These are phyloP conservation scores for Margaritifera margaritifera DNA, from an alignment of 2,888 invertebrate species.

Conservation along the genomic window DNA sequence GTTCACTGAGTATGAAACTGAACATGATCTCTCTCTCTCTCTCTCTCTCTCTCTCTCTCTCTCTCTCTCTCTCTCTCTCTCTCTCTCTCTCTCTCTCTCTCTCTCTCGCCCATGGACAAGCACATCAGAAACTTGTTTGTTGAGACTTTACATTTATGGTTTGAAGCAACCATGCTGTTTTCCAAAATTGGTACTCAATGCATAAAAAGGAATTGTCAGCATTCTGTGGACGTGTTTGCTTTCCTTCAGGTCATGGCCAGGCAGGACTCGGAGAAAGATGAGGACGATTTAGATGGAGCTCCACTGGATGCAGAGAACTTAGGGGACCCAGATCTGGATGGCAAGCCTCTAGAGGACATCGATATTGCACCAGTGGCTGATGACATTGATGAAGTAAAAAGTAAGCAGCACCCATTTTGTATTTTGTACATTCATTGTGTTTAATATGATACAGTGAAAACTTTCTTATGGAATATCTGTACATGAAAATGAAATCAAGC, in stretches of 20 bases:
- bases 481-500: no score
- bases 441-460: no score
- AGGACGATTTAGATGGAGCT: slow-evolving; percentile 66
- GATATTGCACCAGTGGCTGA: slow-evolving; percentile 69
- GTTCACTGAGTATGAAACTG: no score
- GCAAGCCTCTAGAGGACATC: slow-evolving; percentile 76
- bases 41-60: no score
- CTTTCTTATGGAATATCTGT: no score
- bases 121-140: no score
- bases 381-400: slow-evolving; percentile 84
- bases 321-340: slow-evolving; percentile 58
- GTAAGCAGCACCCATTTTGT: slow-evolving; percentile 72
- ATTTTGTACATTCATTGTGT: no score
- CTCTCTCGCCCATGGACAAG: no score
- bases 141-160: not conserved
- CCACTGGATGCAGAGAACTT: slow-evolving; percentile 48
- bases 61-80: no score
- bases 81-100: no score
- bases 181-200: not conserved
- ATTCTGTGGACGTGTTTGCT: slow-evolving; percentile 1
- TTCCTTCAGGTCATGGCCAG: slow-evolving; percentile 1
- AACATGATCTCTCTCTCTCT: no score
- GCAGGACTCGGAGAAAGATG: slow-evolving; percentile 24
- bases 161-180: slow-evolving; percentile 1
- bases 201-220: not conserved